Conservation (phyloP, 1,140 invertebrate genomes). For the Dysdera silvatica region DNA sequence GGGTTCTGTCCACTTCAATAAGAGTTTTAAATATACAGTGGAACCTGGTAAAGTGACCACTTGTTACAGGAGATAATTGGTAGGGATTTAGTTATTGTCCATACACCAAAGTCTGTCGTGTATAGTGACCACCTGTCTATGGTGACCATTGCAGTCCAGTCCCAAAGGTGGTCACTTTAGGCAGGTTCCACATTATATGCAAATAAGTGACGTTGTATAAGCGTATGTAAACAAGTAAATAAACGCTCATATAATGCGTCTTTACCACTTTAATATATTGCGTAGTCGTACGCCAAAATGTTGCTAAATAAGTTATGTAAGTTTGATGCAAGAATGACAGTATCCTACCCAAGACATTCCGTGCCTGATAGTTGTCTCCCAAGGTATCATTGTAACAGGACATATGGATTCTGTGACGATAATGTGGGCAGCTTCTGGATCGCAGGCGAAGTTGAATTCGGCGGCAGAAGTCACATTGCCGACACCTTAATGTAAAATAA, state of each 20-base stretch:
- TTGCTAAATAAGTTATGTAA: not conserved
- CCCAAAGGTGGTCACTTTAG: too few relatives aligned
- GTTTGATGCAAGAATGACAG: not conserved
- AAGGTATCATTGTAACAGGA: conserved; percentile 55
- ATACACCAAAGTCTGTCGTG: too few relatives aligned
- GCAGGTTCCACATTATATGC: not conserved
- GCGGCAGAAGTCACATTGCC: conserved; percentile 50
- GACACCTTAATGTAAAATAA: conserved; percentile 38
- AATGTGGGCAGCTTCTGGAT: conserved; percentile 59
- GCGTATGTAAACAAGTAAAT: not conserved
- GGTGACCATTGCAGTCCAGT: too few relatives aligned
- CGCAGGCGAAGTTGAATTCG: conserved; percentile 59
- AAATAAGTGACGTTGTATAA: not conserved
- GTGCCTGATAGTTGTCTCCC: conserved; percentile 50
- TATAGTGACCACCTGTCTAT: too few relatives aligned
- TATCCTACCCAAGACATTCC: conserved; percentile 14
- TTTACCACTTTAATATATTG: not conserved
- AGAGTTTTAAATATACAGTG: too few relatives aligned
- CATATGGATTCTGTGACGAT: conserved; percentile 52
- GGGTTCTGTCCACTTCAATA: too few relatives aligned
- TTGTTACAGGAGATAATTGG: too few relatives aligned
- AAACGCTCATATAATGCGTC: not conserved
- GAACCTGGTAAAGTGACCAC: too few relatives aligned
- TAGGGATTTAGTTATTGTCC: too few relatives aligned
- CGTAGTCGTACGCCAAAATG: not conserved